Base-by-base conservation (phyloP, 2,888 invertebrate genomes). In the Drosophila setosimentum region DNA sequence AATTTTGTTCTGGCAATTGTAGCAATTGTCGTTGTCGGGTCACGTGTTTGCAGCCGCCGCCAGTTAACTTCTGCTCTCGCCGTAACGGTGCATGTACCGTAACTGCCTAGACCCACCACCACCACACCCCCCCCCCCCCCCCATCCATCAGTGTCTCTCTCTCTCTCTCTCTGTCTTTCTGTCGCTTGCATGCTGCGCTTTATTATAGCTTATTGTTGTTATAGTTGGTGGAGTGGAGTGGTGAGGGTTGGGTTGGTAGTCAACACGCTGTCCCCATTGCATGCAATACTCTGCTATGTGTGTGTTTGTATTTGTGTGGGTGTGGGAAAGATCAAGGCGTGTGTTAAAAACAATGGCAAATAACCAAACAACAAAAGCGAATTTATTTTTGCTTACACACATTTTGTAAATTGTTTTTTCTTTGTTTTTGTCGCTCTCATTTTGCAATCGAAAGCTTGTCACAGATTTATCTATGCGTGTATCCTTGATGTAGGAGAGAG, bases 11-110 rank as follows among this genome's bases (percentile, higher is more conserved):
- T 84, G 81, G 78, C 87, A 87, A 87, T 87, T 87, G 89, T 79
- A 73, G 72, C 87, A 89, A 89, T 87, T 87, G 88, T 72, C 80
- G 83, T 87, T 87, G 88, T 76, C 83, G 83, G 90, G 87, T 87
- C 87, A 87, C 87, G 89, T 87, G 87, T 90, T 82, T 73, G 79
- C 70, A 72, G 83, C 88, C 77, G 88, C 75, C 66, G 89, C 72
- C 75, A 86, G 90, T 90, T 90, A 90, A 90, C 90, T 88, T 90
- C 84, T 88, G 89, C 83, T 85, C 87, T 87, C 80, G 78, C 60
- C 87, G 86, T 87, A 89, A 87, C 89, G 86, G 82, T 85, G 87
- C 87, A 87, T 84, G 84, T 78, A 78, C 73, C 76, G 80, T 78
- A 80, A 68, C 64, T 65, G 72, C 72, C 65, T 30, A 18, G 62